Evolutionary conservation across 2,113 vertebrate species (phyloP).

Genomic region (Parus major): DNA sequence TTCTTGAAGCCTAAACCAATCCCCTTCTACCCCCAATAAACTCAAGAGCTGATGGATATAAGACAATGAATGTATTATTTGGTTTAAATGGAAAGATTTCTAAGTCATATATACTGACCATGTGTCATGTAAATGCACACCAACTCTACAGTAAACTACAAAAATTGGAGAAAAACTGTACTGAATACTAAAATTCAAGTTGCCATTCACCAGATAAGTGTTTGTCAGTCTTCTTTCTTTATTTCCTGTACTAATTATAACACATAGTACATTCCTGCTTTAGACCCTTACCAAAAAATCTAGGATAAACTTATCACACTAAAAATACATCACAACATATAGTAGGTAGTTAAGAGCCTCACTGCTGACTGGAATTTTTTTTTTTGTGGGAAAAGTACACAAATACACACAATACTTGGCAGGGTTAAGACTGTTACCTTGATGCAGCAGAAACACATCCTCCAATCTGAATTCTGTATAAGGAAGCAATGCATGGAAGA

Average conservation of each 20-base stretch:
- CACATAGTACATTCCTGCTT: not conserved
- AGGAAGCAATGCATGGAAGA: not conserved
- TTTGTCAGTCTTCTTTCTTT: not conserved
- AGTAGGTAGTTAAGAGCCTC: not conserved
- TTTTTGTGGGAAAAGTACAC: not conserved
- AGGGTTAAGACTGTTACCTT: not conserved
- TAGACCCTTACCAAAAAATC: not conserved
- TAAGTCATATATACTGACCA: not conserved
- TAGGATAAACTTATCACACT: not conserved
- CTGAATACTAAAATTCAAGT: not conserved
- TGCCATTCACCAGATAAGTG: not conserved
- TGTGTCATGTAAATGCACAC: fast-evolving
- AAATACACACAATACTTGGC: not conserved
- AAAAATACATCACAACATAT: not conserved
- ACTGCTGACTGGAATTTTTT: not conserved
- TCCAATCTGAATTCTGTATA: not conserved
- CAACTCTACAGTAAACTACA: not conserved
- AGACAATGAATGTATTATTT: not conserved
- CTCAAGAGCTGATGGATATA: not conserved
- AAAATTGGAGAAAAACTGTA: not conserved
- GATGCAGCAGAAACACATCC: not conserved
- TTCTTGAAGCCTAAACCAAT: not conserved
- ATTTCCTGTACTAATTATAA: not conserved
- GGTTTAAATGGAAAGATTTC: not conserved
- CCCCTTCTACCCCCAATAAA: not conserved